Evolutionary conservation across 2,888 invertebrate genomes (phyloP), one percentile per base, ranked within the genome.

Genomic region (Gandaritis pyraliata): DNA sequence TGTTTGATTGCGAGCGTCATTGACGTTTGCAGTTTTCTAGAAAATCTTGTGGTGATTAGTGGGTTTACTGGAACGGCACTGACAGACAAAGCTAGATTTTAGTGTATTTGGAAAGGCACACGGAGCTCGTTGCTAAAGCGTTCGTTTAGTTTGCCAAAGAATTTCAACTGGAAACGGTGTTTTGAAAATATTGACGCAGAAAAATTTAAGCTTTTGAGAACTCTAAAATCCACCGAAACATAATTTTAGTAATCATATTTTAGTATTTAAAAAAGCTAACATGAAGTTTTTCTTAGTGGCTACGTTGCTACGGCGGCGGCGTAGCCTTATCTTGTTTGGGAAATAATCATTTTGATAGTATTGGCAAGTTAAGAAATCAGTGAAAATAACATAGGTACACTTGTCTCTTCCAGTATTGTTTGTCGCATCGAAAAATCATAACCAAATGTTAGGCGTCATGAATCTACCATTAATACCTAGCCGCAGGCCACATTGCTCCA

Each of bases 401-500:
- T 23, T 23, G 23, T 36, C 55, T 15, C 54, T 71, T 73, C 74
- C 61, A 73, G 72, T 30, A 4, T 36, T 36, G 15, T 57, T 49
- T 72, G 72, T 62, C 61, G 61, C 74, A 69, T 58, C 38, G 70
- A 76, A 75, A 80, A 79, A 79, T 78, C 74, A 77, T 74, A 82
- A 82, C 77, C 75, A 74, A 76, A 75, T 76, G 74, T 75, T 11
- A 75, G 77, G 78, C 77, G 85, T 87, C 86, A 86, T 86, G 83
- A 87, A 86, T 87, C 84, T 74, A 74, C 82, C 86, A 89, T 90
- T 87, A 90, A 87, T 87, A 86, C 83, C 81, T 83, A 80, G 83
- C 90, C 85, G 78, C 82, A 80, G 85, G 88, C 85, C 87, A 88
- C 83, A 86, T 86, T 84, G 81, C 80, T 85, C 82, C 85, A 88